These are phyloP conservation scores for Tadarida brasiliensis DNA, from an alignment of 2,797 vertebrate genomes.

Conservation along the genomic window DNA sequence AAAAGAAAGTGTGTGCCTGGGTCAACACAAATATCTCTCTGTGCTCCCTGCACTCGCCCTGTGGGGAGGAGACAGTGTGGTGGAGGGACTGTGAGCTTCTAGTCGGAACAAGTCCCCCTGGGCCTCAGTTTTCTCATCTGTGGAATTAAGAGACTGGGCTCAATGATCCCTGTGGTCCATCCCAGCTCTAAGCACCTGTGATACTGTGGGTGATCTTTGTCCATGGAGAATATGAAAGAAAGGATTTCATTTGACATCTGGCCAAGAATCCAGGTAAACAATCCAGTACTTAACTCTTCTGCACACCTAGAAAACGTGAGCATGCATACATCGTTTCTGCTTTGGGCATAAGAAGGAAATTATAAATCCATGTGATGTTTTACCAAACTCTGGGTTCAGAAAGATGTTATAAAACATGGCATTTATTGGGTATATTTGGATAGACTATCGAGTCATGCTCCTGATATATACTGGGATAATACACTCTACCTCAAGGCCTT, in stretches of 20 bases:
- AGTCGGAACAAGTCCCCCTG: neutral
- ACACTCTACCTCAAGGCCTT: neutral
- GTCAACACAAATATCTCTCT: neutral
- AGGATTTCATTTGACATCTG: constrained; percentile 19
- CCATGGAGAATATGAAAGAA: neutral
- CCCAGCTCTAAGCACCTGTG: neutral
- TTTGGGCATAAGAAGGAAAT: neutral
- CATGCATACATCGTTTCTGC: neutral
- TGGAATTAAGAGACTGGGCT: neutral
- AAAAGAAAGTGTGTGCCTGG: neutral
- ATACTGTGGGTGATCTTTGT: neutral
- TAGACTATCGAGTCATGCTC: neutral
- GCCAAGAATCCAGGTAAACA: constrained; percentile 11
- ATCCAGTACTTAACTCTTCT: neutral
- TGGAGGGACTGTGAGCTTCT: neutral
- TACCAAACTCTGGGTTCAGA: constrained; percentile 36
- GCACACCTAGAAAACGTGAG: neutral
- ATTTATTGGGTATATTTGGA: neutral
- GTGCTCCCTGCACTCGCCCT: neutral
- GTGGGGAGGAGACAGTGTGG: neutral
- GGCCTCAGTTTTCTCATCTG: neutral
- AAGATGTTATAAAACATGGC: constrained; percentile 1
- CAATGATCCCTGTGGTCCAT: neutral
- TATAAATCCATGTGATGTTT: neutral
- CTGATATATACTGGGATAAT: neutral